Conservation (phyloP, 2,888 invertebrate species). For the Ophioninae sp. region DNA sequence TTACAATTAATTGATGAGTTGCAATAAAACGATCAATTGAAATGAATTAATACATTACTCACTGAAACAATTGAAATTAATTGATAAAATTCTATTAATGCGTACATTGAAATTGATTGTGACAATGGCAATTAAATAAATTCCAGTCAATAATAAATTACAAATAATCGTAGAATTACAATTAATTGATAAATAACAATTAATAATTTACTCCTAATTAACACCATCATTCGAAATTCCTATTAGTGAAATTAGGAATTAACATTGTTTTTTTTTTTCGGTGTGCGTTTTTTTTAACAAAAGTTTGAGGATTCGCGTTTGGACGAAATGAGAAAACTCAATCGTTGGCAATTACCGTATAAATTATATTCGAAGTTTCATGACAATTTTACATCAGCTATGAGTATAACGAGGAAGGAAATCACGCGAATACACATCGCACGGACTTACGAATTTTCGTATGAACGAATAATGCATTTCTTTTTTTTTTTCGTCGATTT, state of each 20-base stretch:
- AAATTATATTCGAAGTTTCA: background rate
- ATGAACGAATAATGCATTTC: background rate
- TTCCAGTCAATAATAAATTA: too few species aligned
- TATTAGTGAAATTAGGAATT: background rate
- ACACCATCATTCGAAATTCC: background rate
- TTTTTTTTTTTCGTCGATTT: background rate
- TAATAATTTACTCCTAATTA: background rate
- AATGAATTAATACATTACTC: too few species aligned
- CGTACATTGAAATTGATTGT: too few species aligned
- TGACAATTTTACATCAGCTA: background rate
- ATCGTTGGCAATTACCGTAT: background rate
- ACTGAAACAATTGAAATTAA: too few species aligned
- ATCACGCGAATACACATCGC: constrained; percentile 18
- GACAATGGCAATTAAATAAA: too few species aligned
- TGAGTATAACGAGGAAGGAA: constrained; percentile 12
- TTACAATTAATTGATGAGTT: too few species aligned
- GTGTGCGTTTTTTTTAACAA: background rate
- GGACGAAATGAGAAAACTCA: background rate
- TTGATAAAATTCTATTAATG: too few species aligned
- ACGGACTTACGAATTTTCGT: background rate
- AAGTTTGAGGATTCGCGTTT: background rate
- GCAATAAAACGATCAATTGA: too few species aligned
- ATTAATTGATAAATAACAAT: background rate
- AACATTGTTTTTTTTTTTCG: background rate
- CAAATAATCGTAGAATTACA: too few species aligned